A percentile compares a stretch with the other conserved stretches of the same genome.
These are phyloP conservation scores for Oryzias sinensis DNA, from an alignment of 2,797 vertebrate genomes.

Conservation along the genomic window DNA sequence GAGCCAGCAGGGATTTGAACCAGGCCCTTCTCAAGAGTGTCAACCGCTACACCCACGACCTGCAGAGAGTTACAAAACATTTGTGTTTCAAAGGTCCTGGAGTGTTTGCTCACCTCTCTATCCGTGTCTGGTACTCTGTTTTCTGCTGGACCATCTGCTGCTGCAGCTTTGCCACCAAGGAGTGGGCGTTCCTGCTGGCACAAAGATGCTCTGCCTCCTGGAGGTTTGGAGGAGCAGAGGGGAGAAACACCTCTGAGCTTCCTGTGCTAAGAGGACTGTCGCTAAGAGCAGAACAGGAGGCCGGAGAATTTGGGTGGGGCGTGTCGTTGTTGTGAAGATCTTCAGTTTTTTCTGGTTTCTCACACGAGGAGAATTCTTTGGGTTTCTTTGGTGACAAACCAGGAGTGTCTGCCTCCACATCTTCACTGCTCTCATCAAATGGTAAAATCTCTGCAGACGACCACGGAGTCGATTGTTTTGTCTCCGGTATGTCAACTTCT, in stretches of 20 bases:
- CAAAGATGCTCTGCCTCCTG: slow-evolving; percentile 28
- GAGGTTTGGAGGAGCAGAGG: slow-evolving; percentile 61
- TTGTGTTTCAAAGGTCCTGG: background rate
- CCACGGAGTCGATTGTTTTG: slow-evolving; percentile 58
- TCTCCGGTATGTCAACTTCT: slow-evolving; percentile 26
- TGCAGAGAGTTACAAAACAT: background rate
- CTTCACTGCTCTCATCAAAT: slow-evolving; percentile 44
- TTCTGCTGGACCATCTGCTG: slow-evolving; percentile 75
- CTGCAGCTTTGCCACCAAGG: slow-evolving; percentile 60
- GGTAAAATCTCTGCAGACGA: slow-evolving; percentile 76
- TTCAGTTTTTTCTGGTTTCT: slow-evolving; percentile 12
- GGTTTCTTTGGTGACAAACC: slow-evolving; percentile 25
- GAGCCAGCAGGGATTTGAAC: too few species aligned
- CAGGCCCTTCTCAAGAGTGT: too few species aligned
- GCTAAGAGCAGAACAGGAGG: slow-evolving; percentile 64
- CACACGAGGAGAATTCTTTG: slow-evolving; percentile 27
- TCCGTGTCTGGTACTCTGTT: slow-evolving; percentile 69
- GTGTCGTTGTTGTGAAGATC: slow-evolving; percentile 8
- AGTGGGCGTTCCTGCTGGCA: slow-evolving; percentile 36
- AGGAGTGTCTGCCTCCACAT: slow-evolving; percentile 1
- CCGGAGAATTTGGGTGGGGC: slow-evolving; percentile 60
- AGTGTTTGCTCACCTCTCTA: slow-evolving; percentile 67
- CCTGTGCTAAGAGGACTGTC: slow-evolving; percentile 74
- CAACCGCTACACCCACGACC: too few species aligned
- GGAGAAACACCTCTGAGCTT: slow-evolving; percentile 82